Percentiles rank a stretch among this genome's conserved stretches.
Evolutionary conservation across 2,797 vertebrate species (phyloP).

Genomic region (Pseudomugil tenellus): DNA sequence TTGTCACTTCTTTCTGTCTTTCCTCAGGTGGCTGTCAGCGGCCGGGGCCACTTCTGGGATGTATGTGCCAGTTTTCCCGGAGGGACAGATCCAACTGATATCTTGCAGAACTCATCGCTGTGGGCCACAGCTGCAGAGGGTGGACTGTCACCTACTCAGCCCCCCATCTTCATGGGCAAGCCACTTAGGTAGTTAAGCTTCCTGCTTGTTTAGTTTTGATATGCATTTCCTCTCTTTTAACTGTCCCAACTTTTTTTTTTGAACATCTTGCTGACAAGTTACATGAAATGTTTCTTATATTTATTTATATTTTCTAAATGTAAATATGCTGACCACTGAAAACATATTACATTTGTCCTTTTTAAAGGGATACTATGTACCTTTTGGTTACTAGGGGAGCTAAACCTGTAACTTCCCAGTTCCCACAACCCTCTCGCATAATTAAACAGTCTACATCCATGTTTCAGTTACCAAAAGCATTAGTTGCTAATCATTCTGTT

Average conservation of each 20-base stretch:
- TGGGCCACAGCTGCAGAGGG: constrained; percentile 75
- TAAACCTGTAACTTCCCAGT: too few species aligned
- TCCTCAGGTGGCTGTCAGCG: constrained; percentile 80
- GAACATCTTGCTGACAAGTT: not conserved
- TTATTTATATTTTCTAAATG: not conserved
- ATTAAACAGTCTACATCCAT: too few species aligned
- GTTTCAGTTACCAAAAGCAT: too few species aligned
- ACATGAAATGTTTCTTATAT: not conserved
- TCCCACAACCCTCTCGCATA: too few species aligned
- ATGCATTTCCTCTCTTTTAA: not conserved
- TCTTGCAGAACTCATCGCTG: constrained; percentile 77
- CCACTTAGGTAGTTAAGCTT: constrained; percentile 64
- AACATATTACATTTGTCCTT: not conserved
- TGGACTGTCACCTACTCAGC: constrained; percentile 65
- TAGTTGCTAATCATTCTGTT: too few species aligned
- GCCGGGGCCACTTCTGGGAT: constrained; percentile 84
- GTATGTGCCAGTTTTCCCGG: constrained; percentile 85
- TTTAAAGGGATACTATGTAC: too few species aligned
- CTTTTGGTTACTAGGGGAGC: too few species aligned
- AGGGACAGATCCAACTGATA: constrained; percentile 77
- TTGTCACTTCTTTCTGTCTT: constrained; percentile 4
- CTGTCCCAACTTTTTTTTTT: not conserved
- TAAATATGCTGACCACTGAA: not conserved
- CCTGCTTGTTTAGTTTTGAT: not conserved
- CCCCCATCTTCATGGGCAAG: constrained; percentile 74